Evolutionary conservation across 2,888 invertebrate species (phyloP).

Genomic region (Drosophila fungiperda): DNA sequence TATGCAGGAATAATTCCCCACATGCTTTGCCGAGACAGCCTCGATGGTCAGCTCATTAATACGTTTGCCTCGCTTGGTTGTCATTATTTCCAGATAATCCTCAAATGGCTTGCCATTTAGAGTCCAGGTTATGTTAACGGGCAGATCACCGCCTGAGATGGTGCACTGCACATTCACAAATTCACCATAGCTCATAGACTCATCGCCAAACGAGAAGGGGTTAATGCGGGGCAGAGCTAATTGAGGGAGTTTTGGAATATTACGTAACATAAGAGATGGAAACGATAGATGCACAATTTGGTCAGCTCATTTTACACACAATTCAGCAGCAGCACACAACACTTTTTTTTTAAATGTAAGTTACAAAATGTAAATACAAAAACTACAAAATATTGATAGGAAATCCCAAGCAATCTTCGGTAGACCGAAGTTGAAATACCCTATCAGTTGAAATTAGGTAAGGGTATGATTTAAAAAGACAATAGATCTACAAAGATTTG

Average conservation of each 20-base stretch:
- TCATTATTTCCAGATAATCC: conserved; percentile 83
- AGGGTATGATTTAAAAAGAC: not conserved
- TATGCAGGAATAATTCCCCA: conserved; percentile 91
- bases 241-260: not conserved
- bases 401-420: conserved; percentile 65
- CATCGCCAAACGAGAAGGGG: conserved; percentile 91
- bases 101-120: conserved; percentile 86
- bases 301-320: conserved; percentile 12
- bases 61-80: conserved; percentile 85
- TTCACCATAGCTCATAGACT: conserved; percentile 90
- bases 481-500: not conserved
- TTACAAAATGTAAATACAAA: conserved; percentile 3
- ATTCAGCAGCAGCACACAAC: conserved; percentile 53
- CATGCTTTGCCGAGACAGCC: conserved; percentile 89
- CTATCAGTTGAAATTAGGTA: not conserved
- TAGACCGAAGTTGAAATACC: conserved; percentile 60
- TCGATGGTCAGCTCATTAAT: conserved; percentile 88
- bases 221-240: conserved; percentile 91
- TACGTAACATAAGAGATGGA: not conserved
- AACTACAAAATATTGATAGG: conserved; percentile 15
- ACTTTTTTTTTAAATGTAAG: conserved; percentile 7
- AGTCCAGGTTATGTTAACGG: conserved; percentile 87
- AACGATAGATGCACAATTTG: not conserved
- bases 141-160: conserved; percentile 87
- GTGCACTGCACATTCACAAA: conserved; percentile 86